Percentiles rank a stretch among this genome's conserved stretches.
Evolutionary conservation across 2,888 invertebrate species (phyloP).

Genomic region (Adineta ricciae): DNA sequence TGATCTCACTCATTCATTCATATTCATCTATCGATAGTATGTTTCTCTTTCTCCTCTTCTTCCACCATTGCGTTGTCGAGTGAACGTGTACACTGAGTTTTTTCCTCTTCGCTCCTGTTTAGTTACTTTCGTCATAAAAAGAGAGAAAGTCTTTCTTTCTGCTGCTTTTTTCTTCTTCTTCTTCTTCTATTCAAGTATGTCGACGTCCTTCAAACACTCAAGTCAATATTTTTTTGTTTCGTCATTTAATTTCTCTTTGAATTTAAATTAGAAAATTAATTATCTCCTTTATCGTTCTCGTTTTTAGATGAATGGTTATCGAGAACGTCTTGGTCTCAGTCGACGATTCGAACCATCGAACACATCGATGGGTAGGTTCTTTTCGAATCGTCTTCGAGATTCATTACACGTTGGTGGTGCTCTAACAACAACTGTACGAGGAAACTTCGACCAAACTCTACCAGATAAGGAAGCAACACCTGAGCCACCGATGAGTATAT

Average conservation of each 20-base stretch:
- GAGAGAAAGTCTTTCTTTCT: not conserved
- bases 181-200: not conserved
- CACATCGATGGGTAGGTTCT: not conserved
- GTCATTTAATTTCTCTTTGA: not conserved
- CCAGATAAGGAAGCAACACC: constrained; percentile 15
- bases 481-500: not conserved
- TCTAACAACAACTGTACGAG: not conserved
- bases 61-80: not conserved
- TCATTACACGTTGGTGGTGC: not conserved
- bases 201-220: not conserved
- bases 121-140: not conserved
- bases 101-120: not conserved
- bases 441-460: not conserved
- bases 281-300: not conserved
- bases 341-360: not conserved
- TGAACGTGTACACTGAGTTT: not conserved
- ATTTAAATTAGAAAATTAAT: not conserved
- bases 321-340: not conserved
- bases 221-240: not conserved
- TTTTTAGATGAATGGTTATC: not conserved
- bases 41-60: not conserved
- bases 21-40: not conserved
- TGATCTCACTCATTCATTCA: not conserved
- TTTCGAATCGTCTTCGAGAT: not conserved
- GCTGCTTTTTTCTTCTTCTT: not conserved